Evolutionary conservation across 2,113 vertebrate genomes (phyloP).

Genomic region (Crocuta crocuta): DNA sequence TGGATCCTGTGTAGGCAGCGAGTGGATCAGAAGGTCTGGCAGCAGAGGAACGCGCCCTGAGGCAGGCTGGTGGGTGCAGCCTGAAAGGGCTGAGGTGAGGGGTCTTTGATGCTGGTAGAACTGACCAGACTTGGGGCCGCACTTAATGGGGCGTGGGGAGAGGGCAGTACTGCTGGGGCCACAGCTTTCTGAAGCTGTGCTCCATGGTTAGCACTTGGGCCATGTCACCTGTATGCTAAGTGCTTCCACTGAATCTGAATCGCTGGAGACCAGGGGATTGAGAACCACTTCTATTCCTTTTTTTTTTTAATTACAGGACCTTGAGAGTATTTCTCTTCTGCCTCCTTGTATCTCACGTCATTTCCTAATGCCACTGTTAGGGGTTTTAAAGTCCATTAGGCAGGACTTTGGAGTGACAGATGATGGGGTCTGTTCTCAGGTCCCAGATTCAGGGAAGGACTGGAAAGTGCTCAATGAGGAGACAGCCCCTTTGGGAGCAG

Average conservation of each 20-base stretch:
- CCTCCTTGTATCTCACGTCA: neutral
- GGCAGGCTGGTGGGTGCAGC: neutral
- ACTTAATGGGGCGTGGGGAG: neutral
- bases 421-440: slow-evolving; percentile 21
- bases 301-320: neutral
- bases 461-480: neutral
- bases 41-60: neutral
- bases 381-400: neutral
- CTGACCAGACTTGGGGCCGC: neutral
- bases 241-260: neutral
- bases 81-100: neutral
- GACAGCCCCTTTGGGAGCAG: neutral
- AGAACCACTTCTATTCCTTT: neutral
- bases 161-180: neutral
- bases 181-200: neutral
- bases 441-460: neutral
- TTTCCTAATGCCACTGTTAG: neutral
- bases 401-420: neutral
- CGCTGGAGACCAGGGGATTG: neutral
- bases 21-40: neutral
- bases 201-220: neutral
- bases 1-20: neutral
- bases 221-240: neutral
- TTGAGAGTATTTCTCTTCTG: neutral
- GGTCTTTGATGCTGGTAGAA: neutral